phyloP scores from a whole-genome alignment of 2,888 invertebrate genomes.

The Dasypogon diadema region DNA sequence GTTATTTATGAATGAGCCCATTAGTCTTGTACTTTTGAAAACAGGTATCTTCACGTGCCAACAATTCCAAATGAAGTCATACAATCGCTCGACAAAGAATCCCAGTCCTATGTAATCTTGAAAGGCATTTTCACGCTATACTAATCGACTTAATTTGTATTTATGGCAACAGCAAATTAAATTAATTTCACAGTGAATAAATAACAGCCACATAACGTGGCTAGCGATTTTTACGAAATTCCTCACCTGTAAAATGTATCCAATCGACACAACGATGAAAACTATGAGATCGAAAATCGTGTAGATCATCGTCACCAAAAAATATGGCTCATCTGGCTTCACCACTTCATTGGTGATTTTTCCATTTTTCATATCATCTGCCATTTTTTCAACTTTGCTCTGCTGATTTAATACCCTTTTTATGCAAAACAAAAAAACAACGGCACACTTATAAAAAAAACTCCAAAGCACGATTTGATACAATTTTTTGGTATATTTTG shows the following conservation, averaged over 20 bases:
- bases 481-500: too few species aligned
- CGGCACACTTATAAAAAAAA: not conserved
- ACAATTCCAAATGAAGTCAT: too few species aligned
- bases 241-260: constrained; percentile 65
- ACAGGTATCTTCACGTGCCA: too few species aligned
- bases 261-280: constrained; percentile 65
- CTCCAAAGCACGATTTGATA: not conserved
- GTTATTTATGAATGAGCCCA: too few species aligned
- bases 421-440: not conserved
- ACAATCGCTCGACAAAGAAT: too few species aligned
- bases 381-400: not conserved
- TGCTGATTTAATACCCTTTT: not conserved
- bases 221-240: not conserved
- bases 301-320: constrained; percentile 59
- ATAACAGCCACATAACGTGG: not conserved
- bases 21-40: too few species aligned
- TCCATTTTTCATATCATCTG: constrained; percentile 1
- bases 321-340: constrained; percentile 50
- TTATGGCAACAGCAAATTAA: too few species aligned
- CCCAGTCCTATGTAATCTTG: too few species aligned
- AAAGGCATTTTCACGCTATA: not conserved
- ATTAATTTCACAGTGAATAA: not conserved
- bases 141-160: not conserved
- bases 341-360: not conserved
- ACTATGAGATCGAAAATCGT: constrained; percentile 63